phyloP scores from a whole-genome alignment of 1,140 invertebrate genomes.

The Brachionus rotundiformis region DNA sequence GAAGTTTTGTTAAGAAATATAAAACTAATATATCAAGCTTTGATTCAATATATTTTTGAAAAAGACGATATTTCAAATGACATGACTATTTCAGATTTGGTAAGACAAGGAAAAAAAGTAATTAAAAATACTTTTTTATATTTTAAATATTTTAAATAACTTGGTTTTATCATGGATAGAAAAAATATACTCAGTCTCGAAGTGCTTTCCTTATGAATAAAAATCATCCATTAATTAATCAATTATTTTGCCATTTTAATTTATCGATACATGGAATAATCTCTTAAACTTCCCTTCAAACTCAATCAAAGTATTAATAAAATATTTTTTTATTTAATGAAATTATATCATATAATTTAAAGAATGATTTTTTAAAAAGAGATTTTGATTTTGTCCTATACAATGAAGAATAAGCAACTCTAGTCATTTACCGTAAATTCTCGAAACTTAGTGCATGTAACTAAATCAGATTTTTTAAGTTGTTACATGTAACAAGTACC shows the following conservation, averaged over 20 bases:
- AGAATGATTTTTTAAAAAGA: conserved; percentile 62
- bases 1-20: conserved; percentile 73
- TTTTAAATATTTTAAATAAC: conserved; percentile 71
- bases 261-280: conserved; percentile 65
- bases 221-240: conserved; percentile 69
- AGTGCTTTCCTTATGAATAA: conserved; percentile 73
- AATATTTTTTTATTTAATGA: conserved; percentile 44
- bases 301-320: conserved; percentile 61
- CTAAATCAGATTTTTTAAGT: too few relatives aligned
- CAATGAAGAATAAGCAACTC: conserved; percentile 73
- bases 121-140: neutral
- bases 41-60: conserved; percentile 83
- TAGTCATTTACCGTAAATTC: conserved; percentile 89
- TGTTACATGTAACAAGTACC: too few relatives aligned
- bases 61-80: conserved; percentile 63
- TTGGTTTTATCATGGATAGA: conserved; percentile 76
- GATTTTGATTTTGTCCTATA: conserved; percentile 92
- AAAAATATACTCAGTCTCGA: conserved; percentile 71
- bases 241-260: conserved; percentile 72
- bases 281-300: conserved; percentile 59
- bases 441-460: too few relatives aligned
- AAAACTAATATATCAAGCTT: conserved; percentile 75
- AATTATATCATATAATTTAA: too few relatives aligned
- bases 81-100: conserved; percentile 73
- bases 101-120: conserved; percentile 63